Base-by-base conservation (phyloP, 2,888 invertebrate genomes). In the Pachycephus smyrnensis region DNA sequence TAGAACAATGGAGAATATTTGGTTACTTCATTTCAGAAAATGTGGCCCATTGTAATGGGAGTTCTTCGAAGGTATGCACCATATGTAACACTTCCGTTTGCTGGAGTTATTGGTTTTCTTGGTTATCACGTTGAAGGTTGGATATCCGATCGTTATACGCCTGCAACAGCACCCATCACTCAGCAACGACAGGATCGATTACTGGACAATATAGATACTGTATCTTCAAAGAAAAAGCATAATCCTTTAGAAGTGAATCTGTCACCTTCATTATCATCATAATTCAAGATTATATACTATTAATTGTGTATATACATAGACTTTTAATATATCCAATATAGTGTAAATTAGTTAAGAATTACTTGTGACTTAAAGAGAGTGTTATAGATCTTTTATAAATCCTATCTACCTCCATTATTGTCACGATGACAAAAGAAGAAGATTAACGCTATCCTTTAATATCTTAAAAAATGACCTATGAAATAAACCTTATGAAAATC, bases 81-180 rank as follows among this genome's bases (percentile, higher is more conserved):
- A 0, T 95, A 95, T 83, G 92, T 98, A 68, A 96, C 96, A 0
- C 91, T 98, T 71, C 98, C 98, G 0, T 93, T 97, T 82, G 98
- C 97, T 0, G 96, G 94, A 0, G 92, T 97, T 0, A 93, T 98
- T 36, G 98, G 98, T 6, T 93, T 96, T 77, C 92, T 98, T 85
- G 98, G 98, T 36, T 98, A 98, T 90, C 96, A 97, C 86, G 84
- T 98, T 81, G 98, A 98, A 92, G 94, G 93, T 77, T 90, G 94
- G 80, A 75, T 96, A 11, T 96, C 96, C 0, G 95, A 95, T 89
- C 95, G 93, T 93, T 95, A 96, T 87, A 96, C 96, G 15, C 96
- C 96, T 33, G 40, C 88, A n/a, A 85, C 89, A 12, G 85, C 85
- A n/a, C 84, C 91, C 11, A 82, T 91, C 55, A 84, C 80, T 15